Evolutionary conservation across 2,113 vertebrate species (phyloP), one percentile per base, ranked within the genome.

Genomic region (Campylomormyrus tamandua): DNA sequence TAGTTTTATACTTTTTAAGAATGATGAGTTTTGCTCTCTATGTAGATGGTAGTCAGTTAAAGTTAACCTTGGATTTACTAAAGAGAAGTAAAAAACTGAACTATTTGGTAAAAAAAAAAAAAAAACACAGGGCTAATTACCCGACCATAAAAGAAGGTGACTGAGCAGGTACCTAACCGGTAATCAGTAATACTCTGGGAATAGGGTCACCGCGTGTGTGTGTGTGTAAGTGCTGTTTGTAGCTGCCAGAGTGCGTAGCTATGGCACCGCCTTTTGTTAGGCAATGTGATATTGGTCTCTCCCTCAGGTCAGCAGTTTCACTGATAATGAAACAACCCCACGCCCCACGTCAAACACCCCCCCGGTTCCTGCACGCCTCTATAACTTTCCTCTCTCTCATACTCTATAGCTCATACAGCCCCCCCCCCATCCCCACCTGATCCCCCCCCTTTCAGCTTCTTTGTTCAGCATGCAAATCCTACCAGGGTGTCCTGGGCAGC

Each of bases 401-500:
- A 45, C 35, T 83, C 77, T 42, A 9, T 17, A 53, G 52, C 17
- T 53, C 15, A 39, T 35, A 35, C 27, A 39, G 11, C 35, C 77
- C 3, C 35, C 24, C 13, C 27, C 5, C 2, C 21, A 35, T 35
- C 17, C 7, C 53, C 24, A 10, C 58, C 13, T 11, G 9, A 27
- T 35, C 35, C 24, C 13, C 11, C 27, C 5, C 2, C 21, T 58
- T 1, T 1, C 42, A 90, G 4, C 24, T 48, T 52, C 84, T 46
- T 90, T 19, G 24, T 53, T 39, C 89, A 90, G 56, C 88, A n/a
- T 62, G 84, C 83, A 52, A 50, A 91, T 89, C 93, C 90, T 90
- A 90, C 90, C 91, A 49, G 87, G 74, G 87, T 80, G 91, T 90
- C 91, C 89, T 90, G 89, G 92, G 91, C 91, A 74, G 83, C 46